Conservation (phyloP, 2,113 vertebrate species). For the Platycercus adscitus region DNA sequence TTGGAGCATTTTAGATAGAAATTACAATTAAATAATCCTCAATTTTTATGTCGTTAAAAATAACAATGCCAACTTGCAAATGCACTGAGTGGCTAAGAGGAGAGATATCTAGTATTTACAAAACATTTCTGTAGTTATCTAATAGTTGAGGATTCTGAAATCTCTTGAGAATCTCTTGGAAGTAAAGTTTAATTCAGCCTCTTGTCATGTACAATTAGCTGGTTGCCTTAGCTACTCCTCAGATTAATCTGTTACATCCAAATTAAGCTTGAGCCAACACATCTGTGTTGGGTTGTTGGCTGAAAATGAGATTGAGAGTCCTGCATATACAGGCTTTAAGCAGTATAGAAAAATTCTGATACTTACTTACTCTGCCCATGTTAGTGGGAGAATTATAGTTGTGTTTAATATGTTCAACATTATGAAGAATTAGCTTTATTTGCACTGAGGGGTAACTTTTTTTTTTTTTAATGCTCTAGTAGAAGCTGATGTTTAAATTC, state of each 20-base stretch:
- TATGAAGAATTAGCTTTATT: neutral
- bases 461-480: neutral
- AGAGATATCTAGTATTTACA: neutral
- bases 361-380: neutral
- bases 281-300: neutral
- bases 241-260: neutral
- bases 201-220: neutral
- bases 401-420: neutral
- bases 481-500: neutral
- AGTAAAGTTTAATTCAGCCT: neutral
- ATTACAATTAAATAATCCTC: neutral
- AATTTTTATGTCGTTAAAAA: neutral
- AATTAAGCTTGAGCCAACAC: neutral
- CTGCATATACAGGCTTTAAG: neutral
- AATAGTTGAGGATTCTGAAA: neutral
- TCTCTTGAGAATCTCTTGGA: neutral
- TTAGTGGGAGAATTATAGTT: neutral
- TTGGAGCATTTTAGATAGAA: neutral
- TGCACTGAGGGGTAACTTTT: neutral
- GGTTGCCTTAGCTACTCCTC: slow-evolving; percentile 19
- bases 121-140: neutral
- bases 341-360: neutral
- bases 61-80: neutral
- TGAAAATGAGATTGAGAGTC: neutral
- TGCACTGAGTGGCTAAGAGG: neutral